Conservation (phyloP, 2,113 vertebrate genomes). For the Scytalopus superciliaris region DNA sequence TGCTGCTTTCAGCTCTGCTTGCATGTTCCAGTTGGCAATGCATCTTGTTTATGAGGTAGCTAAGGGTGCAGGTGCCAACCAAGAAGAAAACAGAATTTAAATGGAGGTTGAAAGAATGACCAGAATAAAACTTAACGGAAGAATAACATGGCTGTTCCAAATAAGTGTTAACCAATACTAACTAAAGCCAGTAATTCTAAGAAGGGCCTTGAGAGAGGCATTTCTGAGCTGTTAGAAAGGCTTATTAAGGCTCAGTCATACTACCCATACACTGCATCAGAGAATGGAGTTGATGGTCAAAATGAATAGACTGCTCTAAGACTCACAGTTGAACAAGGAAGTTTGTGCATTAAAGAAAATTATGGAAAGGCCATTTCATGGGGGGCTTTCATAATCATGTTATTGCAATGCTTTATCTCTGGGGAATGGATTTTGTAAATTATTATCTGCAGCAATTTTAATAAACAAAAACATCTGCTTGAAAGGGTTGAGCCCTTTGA, state of each 20-base stretch:
- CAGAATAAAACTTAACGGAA: constrained; percentile 27
- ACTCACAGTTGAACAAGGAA: neutral
- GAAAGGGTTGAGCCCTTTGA: neutral
- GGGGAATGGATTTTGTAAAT: neutral
- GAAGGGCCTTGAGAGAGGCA: neutral
- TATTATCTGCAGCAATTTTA: neutral
- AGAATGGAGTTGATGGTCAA: neutral
- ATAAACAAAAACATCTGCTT: neutral
- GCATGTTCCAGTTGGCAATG: neutral
- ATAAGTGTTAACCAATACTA: neutral
- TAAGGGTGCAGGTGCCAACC: neutral
- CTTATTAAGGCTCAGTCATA: neutral
- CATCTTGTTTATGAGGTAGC: constrained; percentile 29
- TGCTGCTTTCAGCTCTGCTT: neutral
- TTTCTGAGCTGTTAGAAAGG: neutral
- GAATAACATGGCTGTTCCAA: constrained; percentile 28
- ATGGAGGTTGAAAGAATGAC: constrained; percentile 21
- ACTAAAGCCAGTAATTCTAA: constrained; percentile 3
- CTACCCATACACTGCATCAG: neutral
- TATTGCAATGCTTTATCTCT: neutral
- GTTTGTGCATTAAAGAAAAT: neutral
- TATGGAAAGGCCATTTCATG: neutral
- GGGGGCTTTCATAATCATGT: neutral
- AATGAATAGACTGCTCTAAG: neutral
- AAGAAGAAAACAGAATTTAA: constrained; percentile 22